These are phyloP conservation scores for Fistularia commersonii DNA, from an alignment of 2,797 vertebrate species.

Conservation along the genomic window DNA sequence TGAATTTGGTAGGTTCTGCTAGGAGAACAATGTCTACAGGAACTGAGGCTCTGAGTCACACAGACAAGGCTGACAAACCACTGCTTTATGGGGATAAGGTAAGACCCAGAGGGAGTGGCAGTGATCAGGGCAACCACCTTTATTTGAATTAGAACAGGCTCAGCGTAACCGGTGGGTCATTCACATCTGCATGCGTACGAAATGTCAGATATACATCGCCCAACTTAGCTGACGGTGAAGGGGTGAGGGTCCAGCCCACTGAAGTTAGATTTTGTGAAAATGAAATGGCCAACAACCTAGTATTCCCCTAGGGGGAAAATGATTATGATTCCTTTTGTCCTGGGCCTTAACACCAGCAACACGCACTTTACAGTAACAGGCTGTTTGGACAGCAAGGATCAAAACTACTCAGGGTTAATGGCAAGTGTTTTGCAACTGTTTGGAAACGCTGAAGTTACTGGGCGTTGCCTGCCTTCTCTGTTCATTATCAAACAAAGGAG, in stretches of 20 bases:
- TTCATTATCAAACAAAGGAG: slow-evolving; percentile 61
- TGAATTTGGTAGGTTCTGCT: no score
- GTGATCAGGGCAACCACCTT: slow-evolving; percentile 51
- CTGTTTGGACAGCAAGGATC: slow-evolving; percentile 20
- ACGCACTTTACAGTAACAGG: slow-evolving; percentile 8
- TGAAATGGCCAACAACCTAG: slow-evolving; percentile 1
- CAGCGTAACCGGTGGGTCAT: slow-evolving; percentile 45
- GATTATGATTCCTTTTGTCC: slow-evolving; percentile 7
- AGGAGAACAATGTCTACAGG: slow-evolving; percentile 17
- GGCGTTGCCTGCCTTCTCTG: slow-evolving; percentile 61
- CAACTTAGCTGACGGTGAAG: slow-evolving; percentile 8
- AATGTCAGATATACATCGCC: slow-evolving; percentile 30
- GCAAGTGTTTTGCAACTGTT: slow-evolving; percentile 19
- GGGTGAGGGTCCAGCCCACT: not conserved
- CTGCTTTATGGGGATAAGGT: slow-evolving; percentile 44
- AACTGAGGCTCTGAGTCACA: slow-evolving; percentile 33
- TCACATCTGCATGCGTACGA: slow-evolving; percentile 39
- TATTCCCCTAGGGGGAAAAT: not conserved
- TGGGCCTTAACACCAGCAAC: not conserved
- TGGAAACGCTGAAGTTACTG: slow-evolving; percentile 45
- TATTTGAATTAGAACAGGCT: slow-evolving; percentile 65
- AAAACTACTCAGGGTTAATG: slow-evolving; percentile 18
- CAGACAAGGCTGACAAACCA: slow-evolving; percentile 41
- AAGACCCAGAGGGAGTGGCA: slow-evolving; percentile 59
- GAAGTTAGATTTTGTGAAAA: no score